Evolutionary conservation across 2,113 vertebrate genomes (phyloP), one percentile per base, ranked within the genome.

Genomic region (Laterallus jamaicensis): DNA sequence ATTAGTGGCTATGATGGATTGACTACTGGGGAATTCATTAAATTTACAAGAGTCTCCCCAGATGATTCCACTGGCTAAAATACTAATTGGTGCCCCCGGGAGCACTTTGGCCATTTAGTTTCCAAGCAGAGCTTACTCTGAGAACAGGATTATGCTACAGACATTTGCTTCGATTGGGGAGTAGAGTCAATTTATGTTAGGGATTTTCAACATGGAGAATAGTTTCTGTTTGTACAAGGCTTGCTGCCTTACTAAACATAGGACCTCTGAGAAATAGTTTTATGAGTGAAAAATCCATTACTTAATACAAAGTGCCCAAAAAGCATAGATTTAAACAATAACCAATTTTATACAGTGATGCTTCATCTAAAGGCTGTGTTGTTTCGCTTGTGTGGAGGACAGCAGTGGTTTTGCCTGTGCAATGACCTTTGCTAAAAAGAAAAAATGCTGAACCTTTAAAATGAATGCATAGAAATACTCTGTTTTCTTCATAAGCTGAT

Each of bases 81-180:
- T 87, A 92, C 81, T 92, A 96, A 96, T 92, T 94, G 74, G 63
- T 88, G 60, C 92, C 83, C 78, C 87, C 87, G 95, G 94, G 96
- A 96, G 35, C 63, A 39, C 83, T 92, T 92, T 91, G 78, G 74
- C 70, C 83, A 92, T 85, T 96, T 91, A 92, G 86, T 89, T 95
- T 94, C 74, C 81, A 87, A 82, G 84, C 84, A 95, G 81, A 92
- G 32, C 63, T 82, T 91, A 76, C 81, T 92, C 58, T 64, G 31
- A 78, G 69, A 91, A 91, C 62, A 82, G 47, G 64, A 92, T 95
- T 92, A 66, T 58, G 66, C 83, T 93, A 24, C 86, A 82, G 62
- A 79, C 76, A 28, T 91, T 93, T 91, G 73, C 66, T 68, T 93
- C 62, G 89, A 75, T 90, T 74, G 64, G 59, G 37, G 42, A 89